phyloP scores from a whole-genome alignment of 64 coral and sea anemone genomes.

The Montipora sp. region DNA sequence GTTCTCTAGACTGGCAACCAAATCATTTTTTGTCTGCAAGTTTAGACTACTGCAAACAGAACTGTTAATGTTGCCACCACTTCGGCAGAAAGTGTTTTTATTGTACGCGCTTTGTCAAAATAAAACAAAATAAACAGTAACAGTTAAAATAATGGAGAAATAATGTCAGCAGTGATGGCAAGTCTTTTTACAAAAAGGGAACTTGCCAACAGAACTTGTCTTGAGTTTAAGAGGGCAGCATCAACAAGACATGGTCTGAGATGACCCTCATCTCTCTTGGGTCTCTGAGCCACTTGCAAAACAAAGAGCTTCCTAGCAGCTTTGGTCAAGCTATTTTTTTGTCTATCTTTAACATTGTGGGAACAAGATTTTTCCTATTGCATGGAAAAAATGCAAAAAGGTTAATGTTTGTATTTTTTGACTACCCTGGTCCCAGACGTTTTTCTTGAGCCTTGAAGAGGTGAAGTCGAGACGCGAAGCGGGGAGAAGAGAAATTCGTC shows the following conservation, averaged over 20 bases:
- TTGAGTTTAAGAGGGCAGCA: not conserved
- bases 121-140: not conserved
- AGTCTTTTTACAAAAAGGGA: not conserved
- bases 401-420: conserved; percentile 20
- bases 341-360: not conserved
- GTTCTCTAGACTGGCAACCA: no score
- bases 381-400: conserved; percentile 29
- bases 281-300: no score
- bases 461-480: no score
- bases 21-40: no score
- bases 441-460: no score
- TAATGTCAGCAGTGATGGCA: not conserved
- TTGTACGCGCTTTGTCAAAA: not conserved
- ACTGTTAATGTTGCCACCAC: not conserved
- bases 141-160: not conserved
- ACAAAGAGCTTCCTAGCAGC: not conserved
- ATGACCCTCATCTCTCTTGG: not conserved
- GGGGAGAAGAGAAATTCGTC: no score
- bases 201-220: not conserved
- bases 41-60: not conserved
- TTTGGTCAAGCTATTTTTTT: not conserved
- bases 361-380: conserved; percentile 2
- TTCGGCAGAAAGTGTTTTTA: not conserved
- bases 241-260: no score
- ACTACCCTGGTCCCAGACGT: no score